Percentiles rank a stretch among this genome's conserved stretches.
These are phyloP conservation scores for Diachrysia chrysitis DNA, from an alignment of 2,888 invertebrate species.

Conservation along the genomic window DNA sequence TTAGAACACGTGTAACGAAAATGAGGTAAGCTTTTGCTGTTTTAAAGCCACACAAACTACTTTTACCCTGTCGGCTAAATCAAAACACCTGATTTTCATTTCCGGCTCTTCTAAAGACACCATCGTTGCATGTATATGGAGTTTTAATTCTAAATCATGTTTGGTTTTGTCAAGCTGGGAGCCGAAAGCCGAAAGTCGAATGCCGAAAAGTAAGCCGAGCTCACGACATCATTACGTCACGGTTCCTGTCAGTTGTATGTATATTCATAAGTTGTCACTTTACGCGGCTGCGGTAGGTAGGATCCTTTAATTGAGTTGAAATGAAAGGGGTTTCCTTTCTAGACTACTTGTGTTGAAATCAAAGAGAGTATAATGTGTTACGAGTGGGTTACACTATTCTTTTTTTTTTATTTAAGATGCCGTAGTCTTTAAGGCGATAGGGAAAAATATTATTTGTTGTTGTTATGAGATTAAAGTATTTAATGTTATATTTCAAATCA, in stretches of 20 bases:
- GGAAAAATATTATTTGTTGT: too few relatives aligned
- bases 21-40: neutral
- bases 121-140: conserved; percentile 33
- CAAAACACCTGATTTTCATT: conserved; percentile 46
- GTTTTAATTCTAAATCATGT: conserved; percentile 45
- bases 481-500: neutral
- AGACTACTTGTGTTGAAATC: conserved; percentile 33
- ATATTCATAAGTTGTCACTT: conserved; percentile 58
- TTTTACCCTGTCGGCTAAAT: conserved; percentile 16
- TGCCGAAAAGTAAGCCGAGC: conserved; percentile 49
- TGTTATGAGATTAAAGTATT: neutral
- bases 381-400: conserved; percentile 9
- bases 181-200: conserved; percentile 22
- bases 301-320: conserved; percentile 39
- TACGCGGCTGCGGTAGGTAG: conserved; percentile 56
- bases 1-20: neutral
- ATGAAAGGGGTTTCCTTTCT: conserved; percentile 46
- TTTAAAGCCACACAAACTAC: neutral
- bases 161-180: conserved; percentile 21
- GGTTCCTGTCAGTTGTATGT: conserved; percentile 49
- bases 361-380: conserved; percentile 21
- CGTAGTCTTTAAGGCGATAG: too few relatives aligned
- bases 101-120: conserved; percentile 28
- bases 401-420: conserved; percentile 21
- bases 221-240: conserved; percentile 52